Percentiles rank a stretch among this genome's conserved stretches.
Conservation (phyloP, 2,888 invertebrate species). For the Acleris sparsana region DNA sequence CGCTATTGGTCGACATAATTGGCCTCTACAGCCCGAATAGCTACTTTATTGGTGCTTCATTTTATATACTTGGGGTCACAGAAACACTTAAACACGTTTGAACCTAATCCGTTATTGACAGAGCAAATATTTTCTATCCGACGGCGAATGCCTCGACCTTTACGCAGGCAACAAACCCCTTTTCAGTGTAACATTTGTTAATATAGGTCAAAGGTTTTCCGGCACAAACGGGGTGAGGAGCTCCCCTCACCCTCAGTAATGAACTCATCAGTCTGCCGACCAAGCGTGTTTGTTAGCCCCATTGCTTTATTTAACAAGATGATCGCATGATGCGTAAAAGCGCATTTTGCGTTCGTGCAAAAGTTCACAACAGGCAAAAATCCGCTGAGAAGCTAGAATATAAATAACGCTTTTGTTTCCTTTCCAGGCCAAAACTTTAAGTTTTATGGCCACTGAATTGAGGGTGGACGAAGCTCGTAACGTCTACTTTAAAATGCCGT, state of each 20-base stretch:
- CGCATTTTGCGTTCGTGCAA: constrained; percentile 2
- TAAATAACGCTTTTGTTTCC: background rate
- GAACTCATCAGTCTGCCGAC: constrained; percentile 58
- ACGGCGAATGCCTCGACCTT: constrained; percentile 42
- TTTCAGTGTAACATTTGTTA: constrained; percentile 50
- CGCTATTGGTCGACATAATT: too few relatives aligned
- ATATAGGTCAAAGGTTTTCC: constrained; percentile 60
- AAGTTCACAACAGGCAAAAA: background rate
- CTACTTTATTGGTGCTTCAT: too few relatives aligned
- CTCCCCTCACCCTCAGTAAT: constrained; percentile 58
- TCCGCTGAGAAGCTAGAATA: background rate
- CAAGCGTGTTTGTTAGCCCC: constrained; percentile 57
- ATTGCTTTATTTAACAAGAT: constrained; percentile 57
- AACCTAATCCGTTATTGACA: constrained; percentile 15
- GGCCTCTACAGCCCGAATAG: too few relatives aligned
- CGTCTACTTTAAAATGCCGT: constrained; percentile 25
- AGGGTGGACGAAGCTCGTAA: constrained; percentile 13
- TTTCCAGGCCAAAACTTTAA: background rate
- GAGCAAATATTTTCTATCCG: constrained; percentile 17
- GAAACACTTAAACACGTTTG: background rate
- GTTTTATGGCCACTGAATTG: constrained; percentile 3
- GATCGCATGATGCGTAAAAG: constrained; percentile 26
- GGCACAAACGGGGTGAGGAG: constrained; percentile 43
- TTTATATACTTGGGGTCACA: too few relatives aligned
- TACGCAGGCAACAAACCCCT: constrained; percentile 35